phyloP scores from a whole-genome alignment of 2,888 invertebrate species.

The Nemotelus nigrinus region DNA sequence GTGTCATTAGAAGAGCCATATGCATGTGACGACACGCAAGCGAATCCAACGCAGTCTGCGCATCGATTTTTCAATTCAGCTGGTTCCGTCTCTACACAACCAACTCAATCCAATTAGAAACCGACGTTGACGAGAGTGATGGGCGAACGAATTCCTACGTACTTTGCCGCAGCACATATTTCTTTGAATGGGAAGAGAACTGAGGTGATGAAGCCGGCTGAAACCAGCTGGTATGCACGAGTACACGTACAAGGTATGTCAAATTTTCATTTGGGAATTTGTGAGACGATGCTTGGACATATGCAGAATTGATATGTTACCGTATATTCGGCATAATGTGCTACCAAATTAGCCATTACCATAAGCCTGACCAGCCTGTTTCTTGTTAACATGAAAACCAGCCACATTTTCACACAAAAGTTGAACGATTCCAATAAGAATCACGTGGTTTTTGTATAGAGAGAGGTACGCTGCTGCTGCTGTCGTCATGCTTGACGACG shows the following conservation, averaged over 20 bases:
- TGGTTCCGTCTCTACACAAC: not conserved
- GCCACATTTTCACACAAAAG: slow-evolving; percentile 18
- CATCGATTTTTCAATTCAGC: slow-evolving; percentile 20
- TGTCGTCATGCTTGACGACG: not conserved
- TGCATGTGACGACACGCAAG: not conserved
- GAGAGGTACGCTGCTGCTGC: not conserved
- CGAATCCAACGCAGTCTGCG: slow-evolving; percentile 20
- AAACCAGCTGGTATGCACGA: slow-evolving; percentile 13
- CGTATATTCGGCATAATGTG: too few species aligned
- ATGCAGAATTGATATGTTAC: too few species aligned
- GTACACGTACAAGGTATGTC: not conserved
- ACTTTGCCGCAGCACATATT: not conserved
- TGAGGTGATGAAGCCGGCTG: slow-evolving; percentile 1
- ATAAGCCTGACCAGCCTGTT: too few species aligned
- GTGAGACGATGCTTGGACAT: too few species aligned
- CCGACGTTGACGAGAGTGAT: not conserved
- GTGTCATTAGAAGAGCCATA: not conserved
- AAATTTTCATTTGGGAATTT: too few species aligned
- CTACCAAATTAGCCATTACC: too few species aligned
- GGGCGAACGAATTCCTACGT: not conserved
- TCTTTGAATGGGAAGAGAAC: too few species aligned
- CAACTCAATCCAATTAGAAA: not conserved
- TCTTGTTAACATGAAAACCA: not conserved
- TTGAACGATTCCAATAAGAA: not conserved
- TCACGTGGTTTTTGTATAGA: slow-evolving; percentile 34